phyloP scores from a whole-genome alignment of 2,888 invertebrate species.

The Saturnia japonica region DNA sequence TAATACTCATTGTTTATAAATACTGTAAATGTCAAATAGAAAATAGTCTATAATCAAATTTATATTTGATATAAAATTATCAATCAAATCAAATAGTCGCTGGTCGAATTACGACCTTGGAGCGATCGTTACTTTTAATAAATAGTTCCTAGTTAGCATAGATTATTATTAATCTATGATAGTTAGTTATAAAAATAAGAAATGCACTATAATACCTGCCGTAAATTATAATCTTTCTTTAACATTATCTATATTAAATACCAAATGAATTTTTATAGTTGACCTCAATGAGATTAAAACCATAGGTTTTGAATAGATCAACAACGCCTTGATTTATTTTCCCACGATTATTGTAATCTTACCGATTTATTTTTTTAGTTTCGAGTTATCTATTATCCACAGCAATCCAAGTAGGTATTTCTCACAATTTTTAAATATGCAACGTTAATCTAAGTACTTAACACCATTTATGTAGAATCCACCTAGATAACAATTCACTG shows the following conservation, averaged over 20 bases:
- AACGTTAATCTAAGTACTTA: too few species aligned
- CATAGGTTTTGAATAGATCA: neutral
- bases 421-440: neutral
- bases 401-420: neutral
- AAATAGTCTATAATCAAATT: too few species aligned
- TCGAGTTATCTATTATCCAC: neutral
- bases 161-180: too few species aligned
- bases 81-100: too few species aligned
- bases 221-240: neutral
- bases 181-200: neutral
- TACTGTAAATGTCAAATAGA: too few species aligned
- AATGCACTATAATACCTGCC: neutral
- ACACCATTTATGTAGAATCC: conserved; percentile 11
- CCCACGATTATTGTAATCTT: neutral
- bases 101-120: too few species aligned
- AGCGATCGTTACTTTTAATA: too few species aligned
- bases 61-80: too few species aligned
- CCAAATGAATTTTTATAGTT: neutral
- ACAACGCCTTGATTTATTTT: neutral
- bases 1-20: too few species aligned
- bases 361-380: neutral
- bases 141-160: too few species aligned
- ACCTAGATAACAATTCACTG: neutral
- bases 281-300: neutral
- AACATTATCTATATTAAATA: neutral